Base-by-base conservation (phyloP, 2,797 vertebrate species). In the Mormyrops attenuatus region DNA sequence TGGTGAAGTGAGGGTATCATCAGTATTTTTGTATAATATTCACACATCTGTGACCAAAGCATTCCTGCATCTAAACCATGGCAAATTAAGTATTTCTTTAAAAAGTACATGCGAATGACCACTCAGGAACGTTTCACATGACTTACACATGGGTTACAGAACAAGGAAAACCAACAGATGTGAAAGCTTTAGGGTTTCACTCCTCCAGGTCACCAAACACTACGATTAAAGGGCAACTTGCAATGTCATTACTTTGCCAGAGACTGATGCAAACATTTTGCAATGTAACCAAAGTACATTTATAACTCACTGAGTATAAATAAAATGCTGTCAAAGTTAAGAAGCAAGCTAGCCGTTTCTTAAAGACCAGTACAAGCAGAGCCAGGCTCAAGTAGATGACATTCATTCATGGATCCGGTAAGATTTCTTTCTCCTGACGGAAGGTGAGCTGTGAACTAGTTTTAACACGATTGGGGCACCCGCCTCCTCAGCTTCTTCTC, bases 401-500 rank as follows among this genome's bases (percentile, higher is more conserved):
- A 8, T 44, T 82, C 41, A 82, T 47, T 82, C 38, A 82, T 1
- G 41, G 34, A 82, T 44, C 15, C 2, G 26, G 63, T 69, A 41
- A 82, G 7, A 82, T 82, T 47, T 47, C 73, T n/a, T 82, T 30
- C 77, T 82, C 77, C 77, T 47, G 44, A 47, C 20, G 5, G 41
- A 82, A 82, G 5, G 5, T 7, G 41, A 7, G 15, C 15, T 15
- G 15, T 6, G 4, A 80, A 80, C 34, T n/a, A 47, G 47, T 8
- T n/a, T 73, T 86, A 90, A 90, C 77, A 85, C 0, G 89, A 88
- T 17, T 90, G 87, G 0, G 90, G 92, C 20, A 52, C 90, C 92
- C 93, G 95, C 89, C 93, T 92, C 91, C 93, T 95, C 4, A 44
- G 91, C 92, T 90, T 94, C 30, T 80, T 89, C 17, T 85, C 49